Base-by-base conservation (phyloP, 2,113 vertebrate species). In the Daboia siamensis region DNA sequence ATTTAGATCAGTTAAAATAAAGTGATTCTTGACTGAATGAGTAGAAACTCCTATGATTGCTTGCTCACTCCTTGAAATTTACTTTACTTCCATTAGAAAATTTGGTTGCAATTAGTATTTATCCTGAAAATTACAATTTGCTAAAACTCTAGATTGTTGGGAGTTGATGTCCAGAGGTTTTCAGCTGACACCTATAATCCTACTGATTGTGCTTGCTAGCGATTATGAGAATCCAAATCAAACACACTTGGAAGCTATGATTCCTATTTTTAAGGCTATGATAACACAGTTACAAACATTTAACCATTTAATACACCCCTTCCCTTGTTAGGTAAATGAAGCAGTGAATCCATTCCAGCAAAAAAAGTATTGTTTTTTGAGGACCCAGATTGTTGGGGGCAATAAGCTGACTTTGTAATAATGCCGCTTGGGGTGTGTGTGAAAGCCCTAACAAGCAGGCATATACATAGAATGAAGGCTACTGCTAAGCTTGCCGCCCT, bases 1-100 rank as follows among this genome's bases (percentile, higher is more conserved):
- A 2, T 87, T 23, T 39, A 29, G 0, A 29, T 5, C 0, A 0
- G 0, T n/a, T 93, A 88, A 90, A 88, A 4, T 84, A 0, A 86
- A 87, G 54, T 90, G 12, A 4, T 89, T 17, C 59, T 91, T 0
- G 0, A 54, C 3, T 44, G 5, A 39, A 56, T 57, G 39, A 57
- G 29, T 17, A 5, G 10, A 84, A 92, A 48, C 88, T 56, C 24
- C 69, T 56, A 10, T 54, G 15, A 55, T 23, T 80, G 29, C 33
- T 80, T 89, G 6, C 33, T 17, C 15, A 64, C 24, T 87, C 48
- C 11, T 51, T 87, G 2, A 15, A 12, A 87, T 54, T 44, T 59
- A 21, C 29, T 90, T 51, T 48, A 4, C 24, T 44, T 61, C 15
- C 29, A 59, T 84, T 46, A 59, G 11, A 39, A 39, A 59, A 87